Percentiles rank a stretch among this genome's conserved stretches.
These are phyloP conservation scores for Brassicogethes aeneus DNA, from an alignment of 2,888 invertebrate species.

Conservation along the genomic window DNA sequence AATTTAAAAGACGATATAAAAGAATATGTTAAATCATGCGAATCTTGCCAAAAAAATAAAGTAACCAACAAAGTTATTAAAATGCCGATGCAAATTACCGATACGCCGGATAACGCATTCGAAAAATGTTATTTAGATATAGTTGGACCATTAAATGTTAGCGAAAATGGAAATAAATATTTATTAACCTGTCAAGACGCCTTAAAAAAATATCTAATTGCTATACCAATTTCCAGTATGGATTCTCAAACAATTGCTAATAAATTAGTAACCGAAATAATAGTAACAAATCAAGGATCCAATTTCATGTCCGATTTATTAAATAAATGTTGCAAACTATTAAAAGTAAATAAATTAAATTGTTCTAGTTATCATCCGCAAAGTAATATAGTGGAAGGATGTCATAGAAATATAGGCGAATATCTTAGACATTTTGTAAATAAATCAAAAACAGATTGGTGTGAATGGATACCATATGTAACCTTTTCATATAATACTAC, in stretches of 20 bases:
- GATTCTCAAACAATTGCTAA: constrained; percentile 21
- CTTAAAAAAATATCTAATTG: constrained; percentile 14
- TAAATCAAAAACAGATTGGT: constrained; percentile 13
- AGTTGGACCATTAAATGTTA: constrained; percentile 22
- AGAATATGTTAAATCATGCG: constrained; percentile 2
- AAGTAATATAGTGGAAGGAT: constrained; percentile 14
- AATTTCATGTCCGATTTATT: constrained; percentile 11
- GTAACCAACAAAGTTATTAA: constrained; percentile 9
- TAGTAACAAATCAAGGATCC: constrained; percentile 15
- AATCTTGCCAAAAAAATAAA: constrained; percentile 23
- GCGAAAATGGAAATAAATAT: constrained; percentile 20
- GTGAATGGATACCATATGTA: constrained; percentile 10
- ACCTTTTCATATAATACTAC: constrained; percentile 13
- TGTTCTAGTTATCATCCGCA: constrained; percentile 12
- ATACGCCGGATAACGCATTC: constrained; percentile 18
- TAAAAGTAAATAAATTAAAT: constrained; percentile 11
- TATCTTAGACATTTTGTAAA: constrained; percentile 13
- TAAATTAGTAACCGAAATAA: constrained; percentile 11
- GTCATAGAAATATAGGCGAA: constrained; percentile 12
- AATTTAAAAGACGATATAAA: constrained; percentile 8
- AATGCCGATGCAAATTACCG: constrained; percentile 23
- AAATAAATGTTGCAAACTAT: constrained; percentile 5
- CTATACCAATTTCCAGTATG: constrained; percentile 11
- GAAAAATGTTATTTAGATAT: constrained; percentile 23
- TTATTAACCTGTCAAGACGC: constrained; percentile 22